Percentiles rank a stretch among this genome's conserved stretches.
Evolutionary conservation across 1,140 invertebrate species (phyloP).

Genomic region (Cydia amplana): DNA sequence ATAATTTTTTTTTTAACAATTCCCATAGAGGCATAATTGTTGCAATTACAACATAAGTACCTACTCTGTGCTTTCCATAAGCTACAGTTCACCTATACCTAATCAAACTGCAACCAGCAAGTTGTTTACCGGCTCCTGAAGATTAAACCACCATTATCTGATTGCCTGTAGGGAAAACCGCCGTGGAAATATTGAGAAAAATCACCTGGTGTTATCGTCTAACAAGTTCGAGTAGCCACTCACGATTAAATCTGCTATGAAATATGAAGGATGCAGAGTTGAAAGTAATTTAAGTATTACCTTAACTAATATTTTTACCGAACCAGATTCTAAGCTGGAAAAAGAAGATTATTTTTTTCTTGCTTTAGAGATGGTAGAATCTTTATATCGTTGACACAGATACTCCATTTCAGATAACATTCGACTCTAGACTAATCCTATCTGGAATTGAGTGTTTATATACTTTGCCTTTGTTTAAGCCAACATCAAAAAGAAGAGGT

Average conservation of each 20-base stretch:
- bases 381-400: too few relatives aligned
- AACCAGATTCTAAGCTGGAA: neutral
- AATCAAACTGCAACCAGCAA: neutral
- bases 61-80: neutral
- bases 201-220: neutral
- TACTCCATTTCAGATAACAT: too few relatives aligned
- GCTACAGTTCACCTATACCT: too few relatives aligned
- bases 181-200: neutral
- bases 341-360: neutral
- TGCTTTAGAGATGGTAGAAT: neutral
- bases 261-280: neutral
- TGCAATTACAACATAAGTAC: too few relatives aligned
- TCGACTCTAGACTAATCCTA: too few relatives aligned
- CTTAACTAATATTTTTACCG: neutral
- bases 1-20: too few relatives aligned
- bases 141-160: neutral
- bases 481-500: too few relatives aligned
- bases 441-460: too few relatives aligned
- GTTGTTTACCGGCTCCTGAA: neutral
- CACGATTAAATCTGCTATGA: neutral
- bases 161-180: neutral
- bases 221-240: neutral
- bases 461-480: too few relatives aligned
- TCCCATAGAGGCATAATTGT: too few relatives aligned
- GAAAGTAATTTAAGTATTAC: neutral